Evolutionary conservation across 2,797 vertebrate species (phyloP).

Genomic region (Amblyraja radiata): DNA sequence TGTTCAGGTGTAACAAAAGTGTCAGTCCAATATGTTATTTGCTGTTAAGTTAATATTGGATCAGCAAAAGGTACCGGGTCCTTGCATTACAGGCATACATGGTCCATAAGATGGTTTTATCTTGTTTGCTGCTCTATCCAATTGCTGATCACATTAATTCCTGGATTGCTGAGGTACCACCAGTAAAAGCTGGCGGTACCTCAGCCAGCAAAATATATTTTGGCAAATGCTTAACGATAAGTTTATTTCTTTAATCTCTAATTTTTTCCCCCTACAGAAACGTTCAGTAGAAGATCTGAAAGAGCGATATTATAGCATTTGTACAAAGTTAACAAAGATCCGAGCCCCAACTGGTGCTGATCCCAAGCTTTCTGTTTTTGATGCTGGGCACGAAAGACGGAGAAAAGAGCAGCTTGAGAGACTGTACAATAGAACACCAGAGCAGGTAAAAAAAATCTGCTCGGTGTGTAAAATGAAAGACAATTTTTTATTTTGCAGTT

Average conservation of each 20-base stretch:
- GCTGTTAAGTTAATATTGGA: not conserved
- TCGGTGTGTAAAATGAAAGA: not conserved
- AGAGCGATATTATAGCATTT: conserved; percentile 90
- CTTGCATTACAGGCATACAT: not conserved
- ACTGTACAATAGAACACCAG: conserved; percentile 91
- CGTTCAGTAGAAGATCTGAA: conserved; percentile 92
- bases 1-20: not conserved
- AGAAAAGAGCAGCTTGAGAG: conserved; percentile 94
- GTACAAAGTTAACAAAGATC: conserved; percentile 87
- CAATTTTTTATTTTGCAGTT: too few species aligned
- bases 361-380: conserved; percentile 88
- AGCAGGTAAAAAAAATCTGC: conserved; percentile 67
- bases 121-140: not conserved
- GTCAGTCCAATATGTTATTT: not conserved
- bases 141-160: not conserved
- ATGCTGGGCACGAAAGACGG: conserved; percentile 88
- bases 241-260: not conserved
- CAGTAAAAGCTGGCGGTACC: not conserved
- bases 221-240: not conserved
- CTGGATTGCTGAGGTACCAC: not conserved
- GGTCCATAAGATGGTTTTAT: not conserved
- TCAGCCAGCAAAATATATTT: too few species aligned
- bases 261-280: conserved; percentile 60
- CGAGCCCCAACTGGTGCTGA: conserved; percentile 83
- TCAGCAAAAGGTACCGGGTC: not conserved